Percentiles rank a stretch among this genome's conserved stretches.
Conservation (phyloP, 2,888 invertebrate species). For the Exephanes ischioxanthus region DNA sequence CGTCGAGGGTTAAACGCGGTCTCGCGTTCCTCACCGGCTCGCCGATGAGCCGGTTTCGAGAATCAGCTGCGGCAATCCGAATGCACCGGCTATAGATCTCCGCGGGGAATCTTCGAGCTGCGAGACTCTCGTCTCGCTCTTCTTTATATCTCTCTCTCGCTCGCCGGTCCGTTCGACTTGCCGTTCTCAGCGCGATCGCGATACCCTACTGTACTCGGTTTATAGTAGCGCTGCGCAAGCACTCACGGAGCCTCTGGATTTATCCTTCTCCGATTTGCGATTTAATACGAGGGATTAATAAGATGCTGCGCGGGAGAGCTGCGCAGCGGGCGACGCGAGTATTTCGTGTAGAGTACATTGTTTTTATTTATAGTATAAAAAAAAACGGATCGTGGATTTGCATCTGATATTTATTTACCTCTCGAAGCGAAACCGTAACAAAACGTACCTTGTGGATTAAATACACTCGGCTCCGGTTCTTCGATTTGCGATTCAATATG, state of each 20-base stretch:
- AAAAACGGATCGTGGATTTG: background rate
- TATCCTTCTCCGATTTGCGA: background rate
- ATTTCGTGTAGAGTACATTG: too few species aligned
- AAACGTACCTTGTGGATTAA: too few species aligned
- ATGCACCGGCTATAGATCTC: constrained; percentile 16
- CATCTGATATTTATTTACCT: constrained; percentile 14
- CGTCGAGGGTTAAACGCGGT: constrained; percentile 48
- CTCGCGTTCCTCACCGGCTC: background rate
- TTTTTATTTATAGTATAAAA: background rate
- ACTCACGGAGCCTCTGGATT: background rate
- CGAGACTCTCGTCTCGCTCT: background rate
- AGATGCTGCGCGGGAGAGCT: background rate
- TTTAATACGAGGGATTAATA: background rate
- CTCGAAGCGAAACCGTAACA: too few species aligned
- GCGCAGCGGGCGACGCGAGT: too few species aligned
- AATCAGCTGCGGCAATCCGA: constrained; percentile 51
- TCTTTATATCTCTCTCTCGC: background rate
- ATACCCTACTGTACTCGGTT: background rate
- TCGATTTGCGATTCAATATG: background rate
- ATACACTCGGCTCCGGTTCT: background rate
- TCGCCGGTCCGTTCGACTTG: constrained; percentile 22
- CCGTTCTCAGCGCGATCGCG: background rate
- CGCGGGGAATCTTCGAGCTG: constrained; percentile 14
- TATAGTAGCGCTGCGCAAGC: background rate
- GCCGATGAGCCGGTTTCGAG: constrained; percentile 65